Evolutionary conservation across 1,140 invertebrate species (phyloP), one percentile per base, ranked within the genome.

Genomic region (Pachyrhynchus sulphureomaculatus): DNA sequence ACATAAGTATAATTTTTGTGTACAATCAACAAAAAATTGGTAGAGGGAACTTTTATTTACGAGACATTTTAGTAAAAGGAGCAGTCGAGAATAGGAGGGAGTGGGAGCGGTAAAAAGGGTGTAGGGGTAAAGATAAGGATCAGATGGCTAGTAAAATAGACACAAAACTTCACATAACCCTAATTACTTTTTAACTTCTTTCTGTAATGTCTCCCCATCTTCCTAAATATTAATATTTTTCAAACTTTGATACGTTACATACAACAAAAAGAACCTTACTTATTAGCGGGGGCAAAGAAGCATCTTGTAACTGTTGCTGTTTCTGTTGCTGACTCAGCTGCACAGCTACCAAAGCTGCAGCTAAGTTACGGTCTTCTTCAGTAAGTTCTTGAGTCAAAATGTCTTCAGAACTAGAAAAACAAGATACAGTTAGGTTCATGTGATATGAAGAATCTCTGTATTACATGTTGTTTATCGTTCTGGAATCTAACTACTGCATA

Each of bases 281-380:
- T 49, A 70, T 65, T 20, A 70, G 36, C 26, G 65, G 58, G n/a
- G 69, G 66, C 39, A 72, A 59, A 3, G 63, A 21, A 26, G 59
- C 52, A 37, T 65, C 66, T 64, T 67, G 67, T 21, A 65, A 67
- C 20, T 79, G 79, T 55, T 80, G 77, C 17, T 79, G 77, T 56
- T 79, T 79, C 58, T 79, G 77, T 57, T 79, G 78, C 45, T 81
- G 78, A 48, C 75, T 79, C n/a, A 81, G 71, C 56, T 82, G 80
- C 1, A 80, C 80, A 18, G 79, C 80, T 41, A 81, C 79, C 52
- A 82, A 68, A 37, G 80, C 79, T 20, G 79, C 78, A 39, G 79
- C 79, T 41, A 81, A 68, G 65, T 77, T 76, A 48, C 79, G 66
- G 63, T 81, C 80, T 59, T 81, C 80, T 58, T 82, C 80, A 12